These are phyloP conservation scores for Cybosia mesomella DNA, from an alignment of 2,888 invertebrate genomes.

Conservation along the genomic window DNA sequence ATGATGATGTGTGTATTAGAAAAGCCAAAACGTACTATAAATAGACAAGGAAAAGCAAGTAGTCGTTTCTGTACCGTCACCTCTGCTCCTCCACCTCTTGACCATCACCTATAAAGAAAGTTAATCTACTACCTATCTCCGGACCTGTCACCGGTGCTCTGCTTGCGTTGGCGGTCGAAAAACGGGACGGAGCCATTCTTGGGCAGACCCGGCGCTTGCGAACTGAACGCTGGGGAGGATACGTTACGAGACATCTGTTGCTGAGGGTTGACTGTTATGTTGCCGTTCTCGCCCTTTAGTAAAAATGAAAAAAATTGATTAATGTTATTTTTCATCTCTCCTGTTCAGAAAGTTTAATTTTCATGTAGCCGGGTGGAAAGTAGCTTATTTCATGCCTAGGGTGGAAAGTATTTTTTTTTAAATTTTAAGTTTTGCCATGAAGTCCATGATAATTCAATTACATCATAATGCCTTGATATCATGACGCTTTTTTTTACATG, in stretches of 20 bases:
- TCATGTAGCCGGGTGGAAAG: too few relatives aligned
- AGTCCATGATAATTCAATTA: too few relatives aligned
- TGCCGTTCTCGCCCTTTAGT: slow-evolving; percentile 71
- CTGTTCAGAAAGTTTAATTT: too few relatives aligned
- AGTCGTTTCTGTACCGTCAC: slow-evolving; percentile 8
- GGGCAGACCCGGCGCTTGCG: slow-evolving; percentile 90
- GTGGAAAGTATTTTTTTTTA: too few relatives aligned
- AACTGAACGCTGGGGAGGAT: slow-evolving; percentile 94
- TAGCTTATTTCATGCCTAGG: too few relatives aligned
- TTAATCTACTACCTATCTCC: slow-evolving; percentile 64
- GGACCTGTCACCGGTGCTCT: slow-evolving; percentile 92
- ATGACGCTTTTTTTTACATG: too few relatives aligned
- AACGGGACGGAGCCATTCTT: slow-evolving; percentile 97
- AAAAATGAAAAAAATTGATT: not conserved
- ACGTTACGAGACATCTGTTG: slow-evolving; percentile 92
- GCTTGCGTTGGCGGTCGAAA: slow-evolving; percentile 94
- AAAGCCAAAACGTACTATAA: not conserved
- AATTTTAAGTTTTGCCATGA: too few relatives aligned
- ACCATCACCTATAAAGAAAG: slow-evolving; percentile 44
- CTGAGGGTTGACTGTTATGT: slow-evolving; percentile 57
- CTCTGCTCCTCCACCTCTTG: slow-evolving; percentile 10
- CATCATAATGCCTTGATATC: too few relatives aligned
- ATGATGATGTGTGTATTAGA: too few relatives aligned
- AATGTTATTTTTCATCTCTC: not conserved
- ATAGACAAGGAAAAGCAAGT: not conserved